Base-by-base conservation (phyloP, 2,888 invertebrate genomes). In the Idaea biselata region DNA sequence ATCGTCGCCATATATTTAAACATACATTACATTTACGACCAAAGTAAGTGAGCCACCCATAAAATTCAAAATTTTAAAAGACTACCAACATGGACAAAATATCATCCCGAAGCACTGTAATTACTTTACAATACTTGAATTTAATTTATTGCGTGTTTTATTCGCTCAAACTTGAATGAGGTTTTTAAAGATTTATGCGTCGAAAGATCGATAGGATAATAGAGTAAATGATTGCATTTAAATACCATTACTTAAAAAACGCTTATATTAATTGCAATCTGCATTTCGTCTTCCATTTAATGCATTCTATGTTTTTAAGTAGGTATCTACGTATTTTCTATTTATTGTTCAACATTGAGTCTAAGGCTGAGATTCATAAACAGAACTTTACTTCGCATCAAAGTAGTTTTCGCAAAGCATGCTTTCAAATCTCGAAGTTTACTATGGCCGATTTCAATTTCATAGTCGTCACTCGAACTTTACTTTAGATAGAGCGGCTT, bases 81-180 rank as follows among this genome's bases (percentile, higher is more conserved):
- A 44, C 8, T 44, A 44, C 44, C 44, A 14, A 44, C 44, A 44
- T 44, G 11, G 11, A 44, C 44, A 44, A 44, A 44, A 44, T 44
- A 44, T 44, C 11, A 44, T 44, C 44, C 44, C 44, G 44, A 11
- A 44, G 44, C 44, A 44, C 14, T 44, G 2, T 44, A 8, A 44
- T 44, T 44, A 44, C 11, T 44, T 44, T 44, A 44, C 8, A 44
- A 11, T 44, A 44, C 44, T 44, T 60, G 55, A 11, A 32, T 3
- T 32, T 16, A 54, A 63, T 61, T 63, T 58, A 65, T 61, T 61
- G 53, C 33, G n/a, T 60, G 59, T 59, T 65, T 58, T 44, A 44
- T 14, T 44, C 14, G 14, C 44, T 44, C 11, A 3, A 11, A 44
- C 33, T 33, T 33, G 6, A 33, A 33, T 33, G 33, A 11, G 14